Evolutionary conservation across 2,888 invertebrate species (phyloP).

Genomic region (Diabrotica balteata): DNA sequence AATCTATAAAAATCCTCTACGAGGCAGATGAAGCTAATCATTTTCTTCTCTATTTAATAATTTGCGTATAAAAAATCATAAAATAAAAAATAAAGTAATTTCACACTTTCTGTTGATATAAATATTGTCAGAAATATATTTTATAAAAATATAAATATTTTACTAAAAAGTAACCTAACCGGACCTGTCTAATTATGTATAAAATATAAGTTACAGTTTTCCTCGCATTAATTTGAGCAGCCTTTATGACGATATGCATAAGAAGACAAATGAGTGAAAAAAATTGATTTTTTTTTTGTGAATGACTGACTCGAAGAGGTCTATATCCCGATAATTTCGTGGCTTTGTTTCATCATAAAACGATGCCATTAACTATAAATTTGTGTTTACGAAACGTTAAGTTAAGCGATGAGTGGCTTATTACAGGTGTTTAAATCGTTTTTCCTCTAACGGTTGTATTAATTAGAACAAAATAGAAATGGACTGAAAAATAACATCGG

Average conservation of each 20-base stretch:
- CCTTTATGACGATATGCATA: constrained; percentile 12
- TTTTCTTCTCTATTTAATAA: no score
- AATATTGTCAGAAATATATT: no score
- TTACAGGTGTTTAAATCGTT: constrained; percentile 20
- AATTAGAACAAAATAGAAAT: constrained; percentile 3
- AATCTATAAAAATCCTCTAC: no score
- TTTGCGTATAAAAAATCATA: no score
- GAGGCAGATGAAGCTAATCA: no score
- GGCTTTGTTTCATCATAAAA: constrained; percentile 9
- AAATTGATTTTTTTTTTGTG: constrained; percentile 18
- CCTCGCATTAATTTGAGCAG: constrained; percentile 10
- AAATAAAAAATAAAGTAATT: no score
- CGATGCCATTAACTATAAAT: constrained; percentile 11
- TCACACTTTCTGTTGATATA: no score
- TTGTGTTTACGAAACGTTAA: constrained; percentile 12
- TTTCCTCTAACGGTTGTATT: constrained; percentile 17
- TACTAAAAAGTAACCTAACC: background rate
- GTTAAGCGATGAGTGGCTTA: constrained; percentile 11
- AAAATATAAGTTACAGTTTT: constrained; percentile 16
- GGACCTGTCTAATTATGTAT: constrained; percentile 7
- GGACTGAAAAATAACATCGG: background rate
- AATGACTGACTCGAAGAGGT: constrained; percentile 1
- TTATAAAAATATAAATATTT: no score
- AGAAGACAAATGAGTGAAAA: constrained; percentile 16
- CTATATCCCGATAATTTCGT: constrained; percentile 5